Evolutionary conservation across 2,888 invertebrate genomes (phyloP).

Genomic region (Slavum lentiscoides): DNA sequence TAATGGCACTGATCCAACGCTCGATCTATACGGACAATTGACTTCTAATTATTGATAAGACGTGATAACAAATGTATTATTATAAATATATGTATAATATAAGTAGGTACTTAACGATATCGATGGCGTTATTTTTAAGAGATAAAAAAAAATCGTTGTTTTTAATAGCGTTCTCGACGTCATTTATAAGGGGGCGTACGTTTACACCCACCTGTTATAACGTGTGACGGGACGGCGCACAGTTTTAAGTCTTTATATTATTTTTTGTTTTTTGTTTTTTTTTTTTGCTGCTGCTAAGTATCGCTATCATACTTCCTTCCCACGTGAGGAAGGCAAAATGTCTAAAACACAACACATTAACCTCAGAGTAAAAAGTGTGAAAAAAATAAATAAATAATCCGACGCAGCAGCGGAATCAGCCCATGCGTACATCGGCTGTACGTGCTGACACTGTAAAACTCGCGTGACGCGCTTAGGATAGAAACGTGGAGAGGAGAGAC

Average conservation of each 20-base stretch:
- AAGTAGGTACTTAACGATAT: background rate
- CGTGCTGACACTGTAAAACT: background rate
- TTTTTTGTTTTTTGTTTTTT: background rate
- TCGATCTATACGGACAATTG: background rate
- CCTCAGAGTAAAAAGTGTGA: background rate
- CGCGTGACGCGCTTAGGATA: background rate
- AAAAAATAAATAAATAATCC: background rate
- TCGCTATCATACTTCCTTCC: background rate
- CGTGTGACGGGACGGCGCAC: background rate
- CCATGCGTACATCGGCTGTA: background rate
- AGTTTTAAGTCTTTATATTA: background rate
- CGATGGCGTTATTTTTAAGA: background rate
- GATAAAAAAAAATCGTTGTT: background rate
- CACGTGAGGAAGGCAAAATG: background rate
- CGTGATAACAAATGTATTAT: background rate
- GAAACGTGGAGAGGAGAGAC: background rate
- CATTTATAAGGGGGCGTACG: background rate
- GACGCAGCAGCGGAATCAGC: background rate
- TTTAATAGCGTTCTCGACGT: background rate
- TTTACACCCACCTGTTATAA: no score
- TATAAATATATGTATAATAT: background rate
- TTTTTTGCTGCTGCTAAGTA: background rate
- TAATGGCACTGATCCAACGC: no score
- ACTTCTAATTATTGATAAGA: background rate
- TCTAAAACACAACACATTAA: constrained; percentile 17